Evolutionary conservation across 2,888 invertebrate genomes (phyloP).

Genomic region (Microctonus aethiopoides): DNA sequence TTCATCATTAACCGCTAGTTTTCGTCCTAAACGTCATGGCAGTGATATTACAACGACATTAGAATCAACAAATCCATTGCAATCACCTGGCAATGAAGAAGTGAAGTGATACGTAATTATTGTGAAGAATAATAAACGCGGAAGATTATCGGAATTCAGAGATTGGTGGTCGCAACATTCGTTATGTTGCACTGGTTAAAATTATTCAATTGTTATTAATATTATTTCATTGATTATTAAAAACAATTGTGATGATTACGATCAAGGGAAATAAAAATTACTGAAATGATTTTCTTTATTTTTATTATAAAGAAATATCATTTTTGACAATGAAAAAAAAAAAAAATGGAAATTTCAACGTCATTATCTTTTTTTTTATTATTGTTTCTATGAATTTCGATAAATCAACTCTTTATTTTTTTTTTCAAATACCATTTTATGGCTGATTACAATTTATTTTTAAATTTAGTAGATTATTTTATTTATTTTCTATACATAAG

Average conservation of each 20-base stretch:
- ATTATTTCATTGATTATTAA: too few relatives aligned
- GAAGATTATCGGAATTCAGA: conserved; percentile 48
- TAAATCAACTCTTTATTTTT: not conserved
- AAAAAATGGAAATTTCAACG: too few relatives aligned
- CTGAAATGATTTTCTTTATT: too few relatives aligned
- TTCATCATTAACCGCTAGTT: conserved; percentile 63
- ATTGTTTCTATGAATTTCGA: conserved; percentile 16
- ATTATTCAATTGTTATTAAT: conserved; percentile 14
- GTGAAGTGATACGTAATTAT: conserved; percentile 61
- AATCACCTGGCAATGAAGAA: conserved; percentile 59
- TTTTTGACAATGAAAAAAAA: too few relatives aligned
- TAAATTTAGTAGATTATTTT: conserved; percentile 54
- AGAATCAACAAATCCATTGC: conserved; percentile 48
- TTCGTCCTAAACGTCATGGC: conserved; percentile 59
- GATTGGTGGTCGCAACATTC: conserved; percentile 59
- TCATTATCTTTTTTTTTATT: conserved; percentile 1
- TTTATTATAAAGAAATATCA: too few relatives aligned
- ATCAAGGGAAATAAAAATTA: too few relatives aligned
- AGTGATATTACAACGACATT: conserved; percentile 39
- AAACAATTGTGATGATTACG: too few relatives aligned
- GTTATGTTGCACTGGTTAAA: conserved; percentile 57
- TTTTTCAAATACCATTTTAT: not conserved
- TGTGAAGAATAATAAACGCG: conserved; percentile 49
- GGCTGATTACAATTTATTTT: conserved; percentile 11
- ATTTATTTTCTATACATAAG: conserved; percentile 58